phyloP scores from a whole-genome alignment of 2,797 vertebrate genomes.

The Cottoperca gobio region DNA sequence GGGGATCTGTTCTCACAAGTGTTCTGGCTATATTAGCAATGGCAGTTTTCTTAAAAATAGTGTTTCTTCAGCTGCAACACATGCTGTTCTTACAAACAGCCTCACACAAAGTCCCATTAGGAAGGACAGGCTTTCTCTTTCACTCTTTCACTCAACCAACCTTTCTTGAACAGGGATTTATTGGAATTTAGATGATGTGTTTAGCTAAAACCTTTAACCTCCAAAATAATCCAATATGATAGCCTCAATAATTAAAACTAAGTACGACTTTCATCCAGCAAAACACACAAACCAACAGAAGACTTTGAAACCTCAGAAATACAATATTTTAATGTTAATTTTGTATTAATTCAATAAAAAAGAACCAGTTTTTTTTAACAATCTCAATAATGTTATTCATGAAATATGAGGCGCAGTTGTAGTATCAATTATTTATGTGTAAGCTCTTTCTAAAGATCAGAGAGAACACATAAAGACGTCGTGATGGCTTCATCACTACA shows the following conservation, averaged over 20 bases:
- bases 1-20: constrained; percentile 32
- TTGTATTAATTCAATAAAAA: background rate
- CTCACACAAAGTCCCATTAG: constrained; percentile 19
- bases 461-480: background rate
- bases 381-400: background rate
- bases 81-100: background rate
- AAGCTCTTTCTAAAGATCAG: background rate
- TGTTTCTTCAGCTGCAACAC: constrained; percentile 10
- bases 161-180: constrained; percentile 20
- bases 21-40: constrained; percentile 30
- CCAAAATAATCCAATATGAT: constrained; percentile 24
- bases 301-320: background rate
- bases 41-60: constrained; percentile 17
- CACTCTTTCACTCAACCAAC: background rate
- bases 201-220: constrained; percentile 2
- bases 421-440: background rate
- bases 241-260: constrained; percentile 10
- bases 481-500: background rate
- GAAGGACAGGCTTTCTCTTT: background rate
- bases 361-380: background rate
- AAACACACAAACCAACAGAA: constrained; percentile 26
- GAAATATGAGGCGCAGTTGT: background rate
- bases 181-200: constrained; percentile 21
- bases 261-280: constrained; percentile 24
- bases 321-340: background rate